phyloP scores from a whole-genome alignment of 2,797 vertebrate genomes.

The Pempheris klunzingeri region DNA sequence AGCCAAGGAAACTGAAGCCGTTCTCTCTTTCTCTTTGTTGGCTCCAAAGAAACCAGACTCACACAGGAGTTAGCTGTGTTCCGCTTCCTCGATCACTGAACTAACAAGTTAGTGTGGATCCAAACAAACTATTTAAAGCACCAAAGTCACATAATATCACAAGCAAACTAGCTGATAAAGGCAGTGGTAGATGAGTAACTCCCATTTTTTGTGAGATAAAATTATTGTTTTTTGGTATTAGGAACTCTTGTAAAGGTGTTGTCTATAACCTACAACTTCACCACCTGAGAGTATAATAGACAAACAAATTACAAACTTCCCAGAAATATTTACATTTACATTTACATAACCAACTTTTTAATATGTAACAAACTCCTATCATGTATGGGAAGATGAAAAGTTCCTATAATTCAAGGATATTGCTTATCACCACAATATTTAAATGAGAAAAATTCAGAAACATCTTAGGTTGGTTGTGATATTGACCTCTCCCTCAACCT shows the following conservation, averaged over 20 bases:
- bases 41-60: too few species aligned
- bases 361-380: not conserved
- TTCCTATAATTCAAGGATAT: slow-evolving; percentile 6
- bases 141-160: too few species aligned
- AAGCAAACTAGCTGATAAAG: too few species aligned
- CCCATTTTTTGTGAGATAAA: too few species aligned
- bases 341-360: slow-evolving; percentile 3
- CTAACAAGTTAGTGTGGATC: too few species aligned
- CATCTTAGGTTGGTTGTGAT: slow-evolving; percentile 51
- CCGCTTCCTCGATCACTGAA: too few species aligned
- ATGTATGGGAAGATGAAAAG: slow-evolving; percentile 4
- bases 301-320: not conserved
- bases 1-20: too few species aligned
- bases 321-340: slow-evolving; percentile 1
- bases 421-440: slow-evolving; percentile 49
- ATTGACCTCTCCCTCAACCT: slow-evolving; percentile 70
- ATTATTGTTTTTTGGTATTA: too few species aligned
- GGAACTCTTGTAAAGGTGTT: not conserved
- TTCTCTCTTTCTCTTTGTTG: too few species aligned
- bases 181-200: too few species aligned
- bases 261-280: not conserved
- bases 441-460: slow-evolving; percentile 63
- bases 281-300: not conserved
- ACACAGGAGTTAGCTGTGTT: too few species aligned
- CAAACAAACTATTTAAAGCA: too few species aligned